phyloP scores from a whole-genome alignment of 2,113 vertebrate genomes.

The Lampris megalopsis region DNA sequence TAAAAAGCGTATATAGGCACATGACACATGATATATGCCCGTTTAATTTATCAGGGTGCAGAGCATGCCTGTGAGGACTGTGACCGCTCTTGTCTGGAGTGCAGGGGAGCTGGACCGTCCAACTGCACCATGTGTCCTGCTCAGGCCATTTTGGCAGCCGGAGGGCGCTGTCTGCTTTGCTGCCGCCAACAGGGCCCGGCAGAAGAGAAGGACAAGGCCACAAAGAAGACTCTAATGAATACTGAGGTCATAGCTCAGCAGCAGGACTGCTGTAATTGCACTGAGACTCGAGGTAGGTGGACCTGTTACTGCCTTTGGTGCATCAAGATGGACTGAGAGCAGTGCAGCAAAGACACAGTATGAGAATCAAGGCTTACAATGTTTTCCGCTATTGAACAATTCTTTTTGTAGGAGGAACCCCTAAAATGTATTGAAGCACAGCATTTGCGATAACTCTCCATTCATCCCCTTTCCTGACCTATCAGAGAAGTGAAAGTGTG shows the following conservation, averaged over 20 bases:
- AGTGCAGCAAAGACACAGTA: no score
- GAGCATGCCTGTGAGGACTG: conserved; percentile 84
- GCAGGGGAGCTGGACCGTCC: conserved; percentile 85
- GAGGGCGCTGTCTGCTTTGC: conserved; percentile 89
- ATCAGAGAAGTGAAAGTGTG: neutral
- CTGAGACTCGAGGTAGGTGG: conserved; percentile 81
- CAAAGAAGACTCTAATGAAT: neutral
- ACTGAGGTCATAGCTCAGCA: neutral
- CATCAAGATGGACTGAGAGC: no score
- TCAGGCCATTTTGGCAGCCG: conserved; percentile 81
- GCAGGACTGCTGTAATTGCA: conserved; percentile 93
- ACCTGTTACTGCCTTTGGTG: neutral
- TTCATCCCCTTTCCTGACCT: neutral
- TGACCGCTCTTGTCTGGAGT: conserved; percentile 87
- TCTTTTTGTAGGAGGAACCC: no score
- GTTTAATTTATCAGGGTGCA: conserved; percentile 39
- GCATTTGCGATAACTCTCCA: neutral
- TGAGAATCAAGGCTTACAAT: no score
- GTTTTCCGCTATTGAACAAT: no score
- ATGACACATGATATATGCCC: neutral
- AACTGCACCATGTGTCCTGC: conserved; percentile 90
- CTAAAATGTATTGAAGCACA: neutral
- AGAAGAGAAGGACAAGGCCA: conserved; percentile 18
- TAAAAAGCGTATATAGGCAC: neutral
- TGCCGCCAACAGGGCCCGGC: conserved; percentile 73